Evolutionary conservation across 2,888 invertebrate genomes (phyloP).

Genomic region (Pheosia tremula): DNA sequence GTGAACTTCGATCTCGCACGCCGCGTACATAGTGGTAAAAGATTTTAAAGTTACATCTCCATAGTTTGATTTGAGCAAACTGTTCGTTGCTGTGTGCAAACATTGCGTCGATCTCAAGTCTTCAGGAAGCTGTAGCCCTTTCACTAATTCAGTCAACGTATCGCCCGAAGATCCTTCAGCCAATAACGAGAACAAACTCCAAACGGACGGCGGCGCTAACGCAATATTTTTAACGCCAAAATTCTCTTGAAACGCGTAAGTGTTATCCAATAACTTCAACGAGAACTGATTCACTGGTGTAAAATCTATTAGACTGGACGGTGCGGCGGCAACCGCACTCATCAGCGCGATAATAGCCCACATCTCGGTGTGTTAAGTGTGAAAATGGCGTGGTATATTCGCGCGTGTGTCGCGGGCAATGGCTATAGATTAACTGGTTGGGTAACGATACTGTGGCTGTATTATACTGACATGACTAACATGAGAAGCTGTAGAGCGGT

Average conservation of each 20-base stretch:
- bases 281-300: constrained; percentile 67
- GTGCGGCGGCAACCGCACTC: constrained; percentile 55
- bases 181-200: constrained; percentile 72
- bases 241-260: constrained; percentile 67
- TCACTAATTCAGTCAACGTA: constrained; percentile 69
- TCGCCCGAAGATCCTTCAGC: constrained; percentile 75
- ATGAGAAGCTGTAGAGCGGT: constrained; percentile 8
- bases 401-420: constrained; percentile 64
- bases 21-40: constrained; percentile 67
- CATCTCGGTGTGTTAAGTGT: constrained; percentile 42
- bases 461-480: constrained; percentile 31
- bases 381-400: constrained; percentile 40
- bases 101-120: constrained; percentile 65
- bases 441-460: constrained; percentile 48
- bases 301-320: constrained; percentile 55
- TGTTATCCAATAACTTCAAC: constrained; percentile 65
- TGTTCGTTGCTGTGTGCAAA: constrained; percentile 59
- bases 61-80: constrained; percentile 55
- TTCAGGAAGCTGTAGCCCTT: constrained; percentile 59
- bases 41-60: constrained; percentile 63
- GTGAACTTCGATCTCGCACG: constrained; percentile 61
- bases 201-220: constrained; percentile 72
- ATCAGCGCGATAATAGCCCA: constrained; percentile 56
- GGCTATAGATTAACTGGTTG: constrained; percentile 65
- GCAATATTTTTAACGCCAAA: constrained; percentile 68